Conservation (phyloP, 1,140 invertebrate species). For the Brachionus rotundiformis region DNA sequence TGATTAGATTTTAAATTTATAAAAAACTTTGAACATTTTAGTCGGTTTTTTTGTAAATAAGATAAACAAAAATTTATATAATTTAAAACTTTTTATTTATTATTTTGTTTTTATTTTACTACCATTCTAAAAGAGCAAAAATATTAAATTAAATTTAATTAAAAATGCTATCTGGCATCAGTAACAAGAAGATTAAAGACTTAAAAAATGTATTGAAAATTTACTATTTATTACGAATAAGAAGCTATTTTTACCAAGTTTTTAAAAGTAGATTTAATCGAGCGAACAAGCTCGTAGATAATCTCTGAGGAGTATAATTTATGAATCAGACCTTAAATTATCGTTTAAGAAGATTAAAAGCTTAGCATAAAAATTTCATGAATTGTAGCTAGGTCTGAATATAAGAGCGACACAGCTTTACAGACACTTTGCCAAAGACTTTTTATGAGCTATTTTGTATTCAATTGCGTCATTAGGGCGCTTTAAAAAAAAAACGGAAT, state of each 20-base stretch:
- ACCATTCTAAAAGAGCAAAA: slow-evolving; percentile 6
- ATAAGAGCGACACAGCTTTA: neutral
- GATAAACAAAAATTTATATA: neutral
- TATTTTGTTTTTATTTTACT: neutral
- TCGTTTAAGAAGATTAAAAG: neutral
- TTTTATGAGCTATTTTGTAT: too few species aligned
- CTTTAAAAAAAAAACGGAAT: too few species aligned
- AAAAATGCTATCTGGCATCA: neutral
- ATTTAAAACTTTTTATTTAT: neutral
- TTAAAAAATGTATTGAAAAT: slow-evolving; percentile 4
- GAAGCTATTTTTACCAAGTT: neutral
- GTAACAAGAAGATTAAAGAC: neutral
- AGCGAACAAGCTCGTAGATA: neutral
- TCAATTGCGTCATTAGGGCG: too few species aligned
- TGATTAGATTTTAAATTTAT: too few species aligned
- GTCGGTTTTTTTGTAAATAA: neutral
- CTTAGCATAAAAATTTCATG: neutral
- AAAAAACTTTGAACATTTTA: too few species aligned
- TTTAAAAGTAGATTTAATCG: slow-evolving; percentile 25
- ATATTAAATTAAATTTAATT: too few species aligned
- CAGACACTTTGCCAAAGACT: too few species aligned
- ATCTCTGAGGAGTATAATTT: slow-evolving; percentile 2
- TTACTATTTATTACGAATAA: slow-evolving; percentile 11
- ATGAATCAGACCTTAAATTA: neutral
- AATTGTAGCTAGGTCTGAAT: neutral